Evolutionary conservation across 2,113 vertebrate species (phyloP), one percentile per base, ranked within the genome.

Genomic region (Engystomops pustulosus): DNA sequence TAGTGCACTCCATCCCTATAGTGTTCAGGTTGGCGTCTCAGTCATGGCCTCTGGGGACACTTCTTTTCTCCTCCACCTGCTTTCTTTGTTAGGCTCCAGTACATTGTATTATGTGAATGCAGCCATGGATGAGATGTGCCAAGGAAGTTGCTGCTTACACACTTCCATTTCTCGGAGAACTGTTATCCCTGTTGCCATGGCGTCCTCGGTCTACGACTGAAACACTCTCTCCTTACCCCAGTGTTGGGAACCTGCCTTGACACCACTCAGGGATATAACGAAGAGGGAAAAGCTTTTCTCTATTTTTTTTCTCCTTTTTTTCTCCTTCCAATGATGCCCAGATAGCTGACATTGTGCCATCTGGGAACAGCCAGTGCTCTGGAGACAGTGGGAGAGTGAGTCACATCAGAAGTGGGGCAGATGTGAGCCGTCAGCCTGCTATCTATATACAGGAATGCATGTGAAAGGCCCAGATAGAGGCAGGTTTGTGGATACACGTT

Each of bases 151-250:
- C 32, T 62, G 51, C 75, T 36, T 34, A 38, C 17, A n/a, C 1
- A 18, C 53, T 80, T 69, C 93, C 86, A 85, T 91, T 91, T 90
- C 88, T 89, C 89, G 91, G 90, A 86, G 87, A 89, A 89, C 90
- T 89, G 89, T 89, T 93, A n/a, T 90, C 87, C 88, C 87, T 86
- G 95, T 96, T 96, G 93, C 95, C 92, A 94, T 95, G 92, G 91
- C 91, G 94, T 94, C 93, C 78, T 25, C 91, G 91, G 91, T 90
- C 88, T 88, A 88, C 88, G 94, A 94, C 91, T 94, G 91, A 90
- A 91, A 88, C 91, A 91, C 93, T 94, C 93, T 94, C 91, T 93
- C 92, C 93, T 91, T 75, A 86, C 91, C 92, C 92, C 91, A 90
- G 90, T 93, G 90, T 91, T 92, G 90, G 86, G 90, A 92, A 95